Conservation (phyloP, 2,113 vertebrate species). For the Copsychus sechellarum region DNA sequence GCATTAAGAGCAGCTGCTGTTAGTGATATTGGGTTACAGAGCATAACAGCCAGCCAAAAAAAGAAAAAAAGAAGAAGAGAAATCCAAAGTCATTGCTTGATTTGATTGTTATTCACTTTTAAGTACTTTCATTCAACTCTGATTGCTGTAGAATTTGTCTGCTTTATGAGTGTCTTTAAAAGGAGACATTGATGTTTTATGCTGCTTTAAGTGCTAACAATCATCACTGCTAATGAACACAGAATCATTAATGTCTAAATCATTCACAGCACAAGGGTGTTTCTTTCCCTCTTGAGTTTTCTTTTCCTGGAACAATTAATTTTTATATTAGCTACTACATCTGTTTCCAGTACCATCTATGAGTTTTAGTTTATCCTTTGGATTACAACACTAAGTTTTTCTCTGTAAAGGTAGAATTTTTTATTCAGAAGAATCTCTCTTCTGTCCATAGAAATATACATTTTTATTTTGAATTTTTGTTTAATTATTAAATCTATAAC, state of each 20-base stretch:
- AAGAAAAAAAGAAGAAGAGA: neutral
- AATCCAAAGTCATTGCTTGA: conserved; percentile 2
- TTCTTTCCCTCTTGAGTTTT: conserved; percentile 5
- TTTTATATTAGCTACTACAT: neutral
- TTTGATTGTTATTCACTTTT: conserved; percentile 52
- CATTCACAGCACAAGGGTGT: neutral
- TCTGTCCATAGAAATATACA: neutral
- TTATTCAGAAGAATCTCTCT: neutral
- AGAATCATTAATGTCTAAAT: conserved; percentile 24
- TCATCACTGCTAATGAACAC: conserved; percentile 20
- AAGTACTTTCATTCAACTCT: conserved; percentile 31
- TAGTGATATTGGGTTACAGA: conserved; percentile 8
- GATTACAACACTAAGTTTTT: neutral
- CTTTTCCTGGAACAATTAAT: neutral
- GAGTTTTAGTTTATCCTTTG: neutral
- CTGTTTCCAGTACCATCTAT: neutral
- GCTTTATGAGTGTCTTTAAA: conserved; percentile 38
- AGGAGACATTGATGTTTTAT: conserved; percentile 11
- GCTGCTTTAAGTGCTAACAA: conserved; percentile 24
- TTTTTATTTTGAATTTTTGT: neutral
- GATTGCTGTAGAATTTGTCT: conserved; percentile 35
- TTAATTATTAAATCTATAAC: neutral
- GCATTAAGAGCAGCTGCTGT: neutral
- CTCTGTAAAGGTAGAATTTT: neutral
- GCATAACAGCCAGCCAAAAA: neutral